phyloP scores from a whole-genome alignment of 2,888 invertebrate species.

The Reticulitermes lucifugus region DNA sequence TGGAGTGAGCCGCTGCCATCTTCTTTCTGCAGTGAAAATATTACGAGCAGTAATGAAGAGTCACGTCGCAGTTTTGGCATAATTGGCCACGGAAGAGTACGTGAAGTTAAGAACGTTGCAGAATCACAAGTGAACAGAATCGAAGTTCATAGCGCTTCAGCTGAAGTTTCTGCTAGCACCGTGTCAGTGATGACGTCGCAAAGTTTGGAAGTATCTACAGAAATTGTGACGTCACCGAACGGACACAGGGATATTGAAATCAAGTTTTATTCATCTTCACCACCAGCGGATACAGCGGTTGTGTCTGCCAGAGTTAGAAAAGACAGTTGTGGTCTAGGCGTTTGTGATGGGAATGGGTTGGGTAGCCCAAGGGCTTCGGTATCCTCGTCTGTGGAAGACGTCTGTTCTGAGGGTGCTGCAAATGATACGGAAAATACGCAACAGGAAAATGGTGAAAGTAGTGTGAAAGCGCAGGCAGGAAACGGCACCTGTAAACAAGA shows the following conservation, averaged over 20 bases:
- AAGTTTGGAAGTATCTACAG: constrained; percentile 76
- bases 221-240: constrained; percentile 81
- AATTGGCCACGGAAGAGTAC: neutral
- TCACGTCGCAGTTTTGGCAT: neutral
- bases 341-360: neutral
- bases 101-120: constrained; percentile 17
- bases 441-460: neutral
- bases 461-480: neutral
- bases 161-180: neutral
- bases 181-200: constrained; percentile 27
- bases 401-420: constrained; percentile 55
- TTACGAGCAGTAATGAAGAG: neutral
- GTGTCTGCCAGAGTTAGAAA: neutral
- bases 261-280: constrained; percentile 78
- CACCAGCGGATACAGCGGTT: constrained; percentile 58
- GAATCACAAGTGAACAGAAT: neutral
- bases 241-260: constrained; percentile 84
- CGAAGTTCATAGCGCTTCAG: neutral
- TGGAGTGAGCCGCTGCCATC: constrained; percentile 72
- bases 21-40: neutral
- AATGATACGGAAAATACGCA: neutral
- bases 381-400: constrained; percentile 18
- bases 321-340: neutral
- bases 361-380: neutral
- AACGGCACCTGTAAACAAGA: neutral